Evolutionary conservation across 1,140 invertebrate genomes (phyloP), one percentile per base, ranked within the genome.

Genomic region (Chironomus tepperi): DNA sequence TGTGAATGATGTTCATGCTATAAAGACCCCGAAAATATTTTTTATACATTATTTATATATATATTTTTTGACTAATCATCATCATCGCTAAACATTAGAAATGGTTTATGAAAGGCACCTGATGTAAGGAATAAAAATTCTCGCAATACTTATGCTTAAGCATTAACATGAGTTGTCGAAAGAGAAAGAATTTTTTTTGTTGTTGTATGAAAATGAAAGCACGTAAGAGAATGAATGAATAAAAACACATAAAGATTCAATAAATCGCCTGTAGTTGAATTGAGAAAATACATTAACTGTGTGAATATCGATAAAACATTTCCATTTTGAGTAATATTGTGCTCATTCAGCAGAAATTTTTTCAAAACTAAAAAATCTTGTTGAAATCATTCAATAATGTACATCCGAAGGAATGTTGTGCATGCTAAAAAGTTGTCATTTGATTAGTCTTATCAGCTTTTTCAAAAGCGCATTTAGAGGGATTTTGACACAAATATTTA

Each of bases 61-160:
- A n/a, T n/a, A n/a, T 57, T 57, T 57, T 57, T 57, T 57, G 47
- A 57, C 47, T 57, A 57, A 57, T 57, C 47, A 57, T 57, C 43
- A 47, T 47, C 47, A 57, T 57, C 47, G 47, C 47, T 57, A 57
- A 57, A 57, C 47, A 57, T 57, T 57, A 57, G 47, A 57, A 57
- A 57, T 57, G 47, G 47, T 57, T 57, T 57, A 57, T 57, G 47
- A 57, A 15, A 57, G 47, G 47, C 47, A 57, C 47, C 47, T 57
- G 47, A 57, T n/a, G 43, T 47, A 47, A 47, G 43, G 8, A 34
- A 34, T 34, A 34, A 34, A 34, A 34, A 34, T 34, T 34, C 24
- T 34, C 24, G 24, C 24, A 34, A 34, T 34, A 34, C 24, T 34
- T 34, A 34, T 34, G 24, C 24, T 34, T 34, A 34, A 34, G 24